These are phyloP conservation scores for Ophion slaviceki DNA, from an alignment of 2,888 invertebrate species.

Conservation along the genomic window DNA sequence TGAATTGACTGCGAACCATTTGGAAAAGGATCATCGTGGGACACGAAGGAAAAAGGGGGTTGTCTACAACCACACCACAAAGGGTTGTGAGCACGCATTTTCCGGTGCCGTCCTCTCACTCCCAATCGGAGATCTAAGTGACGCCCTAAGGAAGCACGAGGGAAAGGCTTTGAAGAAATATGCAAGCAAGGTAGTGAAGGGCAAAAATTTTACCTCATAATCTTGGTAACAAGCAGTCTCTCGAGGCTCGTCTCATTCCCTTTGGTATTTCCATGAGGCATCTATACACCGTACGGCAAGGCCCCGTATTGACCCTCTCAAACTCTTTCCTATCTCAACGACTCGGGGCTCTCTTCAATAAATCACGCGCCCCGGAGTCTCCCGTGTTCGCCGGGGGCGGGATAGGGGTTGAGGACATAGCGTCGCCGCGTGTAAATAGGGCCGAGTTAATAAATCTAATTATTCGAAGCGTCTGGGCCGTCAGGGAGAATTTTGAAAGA, in stretches of 20 bases:
- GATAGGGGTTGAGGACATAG: slow-evolving; percentile 18
- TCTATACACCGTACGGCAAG: not conserved
- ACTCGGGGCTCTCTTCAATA: slow-evolving; percentile 73
- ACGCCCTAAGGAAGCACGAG: not conserved
- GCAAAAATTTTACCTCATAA: slow-evolving; percentile 73
- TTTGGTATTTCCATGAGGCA: slow-evolving; percentile 3
- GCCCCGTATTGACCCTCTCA: slow-evolving; percentile 3
- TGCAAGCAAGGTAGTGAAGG: not conserved
- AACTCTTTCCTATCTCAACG: slow-evolving; percentile 8
- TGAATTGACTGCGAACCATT: not conserved
- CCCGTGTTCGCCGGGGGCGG: slow-evolving; percentile 26
- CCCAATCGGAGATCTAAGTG: not conserved
- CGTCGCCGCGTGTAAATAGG: slow-evolving; percentile 75
- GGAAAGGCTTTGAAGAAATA: not conserved
- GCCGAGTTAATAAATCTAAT: slow-evolving; percentile 79
- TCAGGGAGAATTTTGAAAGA: slow-evolving; percentile 33
- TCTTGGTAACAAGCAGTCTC: slow-evolving; percentile 74
- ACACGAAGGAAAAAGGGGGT: not conserved
- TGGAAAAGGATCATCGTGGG: not conserved
- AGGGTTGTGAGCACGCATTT: not conserved
- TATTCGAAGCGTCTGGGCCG: slow-evolving; percentile 69
- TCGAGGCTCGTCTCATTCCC: slow-evolving; percentile 51
- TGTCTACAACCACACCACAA: not conserved
- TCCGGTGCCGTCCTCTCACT: not conserved
- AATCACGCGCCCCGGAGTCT: slow-evolving; percentile 72